Evolutionary conservation across 2,888 invertebrate species (phyloP).

Genomic region (Pimpla rufipes): DNA sequence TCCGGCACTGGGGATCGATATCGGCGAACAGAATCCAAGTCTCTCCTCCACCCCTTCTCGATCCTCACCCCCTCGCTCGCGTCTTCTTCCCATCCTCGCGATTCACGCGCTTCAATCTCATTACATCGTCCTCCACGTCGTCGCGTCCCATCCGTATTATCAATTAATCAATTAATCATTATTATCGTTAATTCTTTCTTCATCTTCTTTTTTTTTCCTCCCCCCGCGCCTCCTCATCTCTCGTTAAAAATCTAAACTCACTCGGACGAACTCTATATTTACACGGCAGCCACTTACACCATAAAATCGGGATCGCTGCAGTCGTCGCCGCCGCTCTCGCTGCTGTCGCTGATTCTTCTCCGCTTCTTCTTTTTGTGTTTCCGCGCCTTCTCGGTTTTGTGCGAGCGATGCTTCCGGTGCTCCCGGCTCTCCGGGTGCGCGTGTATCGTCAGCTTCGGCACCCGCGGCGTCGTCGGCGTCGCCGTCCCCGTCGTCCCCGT

Average conservation of each 20-base stretch:
- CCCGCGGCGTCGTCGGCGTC: slow-evolving; percentile 76
- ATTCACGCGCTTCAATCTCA: too few relatives aligned
- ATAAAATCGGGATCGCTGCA: slow-evolving; percentile 88
- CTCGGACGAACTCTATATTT: slow-evolving; percentile 64
- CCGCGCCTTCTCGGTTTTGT: slow-evolving; percentile 83
- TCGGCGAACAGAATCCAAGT: slow-evolving; percentile 62
- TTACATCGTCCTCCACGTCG: too few relatives aligned
- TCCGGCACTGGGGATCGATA: slow-evolving; percentile 75
- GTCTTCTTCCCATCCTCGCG: background rate
- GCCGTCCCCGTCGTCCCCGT: slow-evolving; percentile 69
- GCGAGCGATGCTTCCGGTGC: slow-evolving; percentile 83
- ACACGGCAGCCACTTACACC: slow-evolving; percentile 81
- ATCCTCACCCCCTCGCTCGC: slow-evolving; percentile 53
- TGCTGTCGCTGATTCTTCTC: slow-evolving; percentile 84
- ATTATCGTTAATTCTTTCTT: slow-evolving; percentile 3
- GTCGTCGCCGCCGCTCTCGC: slow-evolving; percentile 89
- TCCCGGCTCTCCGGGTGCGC: slow-evolving; percentile 80
- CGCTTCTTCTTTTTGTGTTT: slow-evolving; percentile 84
- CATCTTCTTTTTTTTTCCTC: background rate
- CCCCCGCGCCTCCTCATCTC: too few relatives aligned
- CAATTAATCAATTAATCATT: background rate
- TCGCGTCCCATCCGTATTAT: background rate
- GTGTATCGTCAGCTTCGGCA: slow-evolving; percentile 83
- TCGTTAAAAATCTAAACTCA: slow-evolving; percentile 62
- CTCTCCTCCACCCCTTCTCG: slow-evolving; percentile 27